Conservation (phyloP, 1,140 invertebrate species). For the Megathymus violae region DNA sequence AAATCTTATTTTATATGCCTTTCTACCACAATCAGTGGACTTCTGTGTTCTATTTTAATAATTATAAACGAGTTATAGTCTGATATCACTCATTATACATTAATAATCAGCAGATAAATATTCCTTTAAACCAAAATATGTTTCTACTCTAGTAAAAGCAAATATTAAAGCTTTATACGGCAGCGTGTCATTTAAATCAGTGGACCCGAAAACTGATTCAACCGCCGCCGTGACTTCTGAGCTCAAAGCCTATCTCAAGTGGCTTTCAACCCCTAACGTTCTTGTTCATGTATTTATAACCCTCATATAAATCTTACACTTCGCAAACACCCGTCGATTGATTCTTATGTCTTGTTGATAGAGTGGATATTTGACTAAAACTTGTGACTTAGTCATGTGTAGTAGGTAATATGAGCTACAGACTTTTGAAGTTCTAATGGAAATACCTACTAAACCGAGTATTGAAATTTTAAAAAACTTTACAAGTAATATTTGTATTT, state of each 20-base stretch:
- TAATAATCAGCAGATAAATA: neutral
- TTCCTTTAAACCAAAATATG: neutral
- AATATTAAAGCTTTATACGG: constrained; percentile 51
- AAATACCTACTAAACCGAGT: too few relatives aligned
- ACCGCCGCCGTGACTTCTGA: constrained; percentile 49
- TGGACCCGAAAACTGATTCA: constrained; percentile 60
- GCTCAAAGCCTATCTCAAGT: constrained; percentile 48
- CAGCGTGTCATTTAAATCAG: constrained; percentile 58
- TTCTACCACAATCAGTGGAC: too few relatives aligned
- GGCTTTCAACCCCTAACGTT: constrained; percentile 39
- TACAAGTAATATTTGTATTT: too few relatives aligned
- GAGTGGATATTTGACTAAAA: constrained; percentile 11
- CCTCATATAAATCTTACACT: constrained; percentile 6
- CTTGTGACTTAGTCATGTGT: too few relatives aligned
- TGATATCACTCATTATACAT: too few relatives aligned
- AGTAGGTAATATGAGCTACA: too few relatives aligned
- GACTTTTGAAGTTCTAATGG: too few relatives aligned
- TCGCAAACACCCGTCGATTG: constrained; percentile 12
- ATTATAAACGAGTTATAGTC: too few relatives aligned
- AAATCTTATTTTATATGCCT: too few relatives aligned
- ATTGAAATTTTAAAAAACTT: too few relatives aligned
- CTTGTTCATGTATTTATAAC: constrained; percentile 18
- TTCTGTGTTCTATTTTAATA: too few relatives aligned
- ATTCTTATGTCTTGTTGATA: constrained; percentile 13
- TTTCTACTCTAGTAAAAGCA: too few relatives aligned